Evolutionary conservation across 2,888 invertebrate genomes (phyloP), one percentile per base, ranked within the genome.

Genomic region (Cephus pygmeus): DNA sequence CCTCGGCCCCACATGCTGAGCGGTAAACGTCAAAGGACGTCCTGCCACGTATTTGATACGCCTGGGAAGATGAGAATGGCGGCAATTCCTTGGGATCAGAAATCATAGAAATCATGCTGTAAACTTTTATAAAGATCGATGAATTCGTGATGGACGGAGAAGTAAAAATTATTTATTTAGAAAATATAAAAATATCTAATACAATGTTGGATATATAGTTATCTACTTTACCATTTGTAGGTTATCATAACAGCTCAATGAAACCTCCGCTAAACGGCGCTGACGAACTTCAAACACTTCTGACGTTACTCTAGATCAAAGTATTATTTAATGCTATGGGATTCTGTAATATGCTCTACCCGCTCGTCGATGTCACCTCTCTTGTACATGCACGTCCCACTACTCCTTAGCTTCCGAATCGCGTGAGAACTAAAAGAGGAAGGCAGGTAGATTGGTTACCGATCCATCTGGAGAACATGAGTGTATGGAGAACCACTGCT

Each of bases 1-100:
- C 75, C 69, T 69, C 71, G 40, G 31, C 75, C 81, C 83, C 80
- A 80, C 83, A 80, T 82, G 82, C 82, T 82, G 83, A 81, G 79
- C 81, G 76, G 74, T 76, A 75, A 73, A 76, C 69, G 76, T 79
- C 77, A 77, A 75, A 81, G 78, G 79, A 80, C 75, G 77, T 69
- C 73, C 76, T 81, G 82, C 82, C 82, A 82, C 82, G 82, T 82
- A 82, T 79, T 79, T 77, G 69, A 69, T 73, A 75, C 75, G 12
- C 74, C 23, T 56, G 56, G 23, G 6, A 56, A 56, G 23, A 56
- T 23, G 23, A 9, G 23, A 23, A 56, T 56, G 56, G 9, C 56
- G 23, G 56, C 23, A 56, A 56, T 23, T 23, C 1, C 23, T 56
- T 56, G 23, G 23, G 23, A 56, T 6, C 23, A 56, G 23, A 56